A percentile compares a stretch with the other conserved stretches of the same genome.
phyloP scores from a whole-genome alignment of 2,888 invertebrate species.

The Dryadula phaetusa region DNA sequence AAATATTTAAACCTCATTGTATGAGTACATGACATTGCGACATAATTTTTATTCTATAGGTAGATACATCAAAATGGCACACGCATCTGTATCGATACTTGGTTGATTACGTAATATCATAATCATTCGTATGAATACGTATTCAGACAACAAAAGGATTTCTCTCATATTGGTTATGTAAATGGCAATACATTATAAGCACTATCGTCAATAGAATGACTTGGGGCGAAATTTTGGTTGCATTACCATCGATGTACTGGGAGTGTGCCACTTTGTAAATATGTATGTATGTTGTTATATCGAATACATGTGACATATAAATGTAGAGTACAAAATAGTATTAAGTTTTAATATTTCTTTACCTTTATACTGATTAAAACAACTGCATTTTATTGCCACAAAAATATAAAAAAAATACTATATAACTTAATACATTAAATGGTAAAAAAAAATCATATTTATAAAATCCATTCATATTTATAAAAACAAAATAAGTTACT shows the following conservation, averaged over 20 bases:
- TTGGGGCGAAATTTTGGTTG: conserved; percentile 60
- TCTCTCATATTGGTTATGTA: conserved; percentile 70
- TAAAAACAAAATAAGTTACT: neutral
- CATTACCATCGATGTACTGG: conserved; percentile 63
- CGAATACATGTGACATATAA: neutral
- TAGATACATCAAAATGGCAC: conserved; percentile 1
- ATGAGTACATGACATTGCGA: conserved; percentile 17
- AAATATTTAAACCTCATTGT: neutral
- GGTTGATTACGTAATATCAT: conserved; percentile 60
- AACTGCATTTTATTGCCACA: too few species aligned
- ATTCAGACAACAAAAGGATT: conserved; percentile 74
- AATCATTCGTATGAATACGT: conserved; percentile 64
- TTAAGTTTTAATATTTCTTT: neutral
- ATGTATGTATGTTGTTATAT: conserved; percentile 50
- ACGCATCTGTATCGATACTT: conserved; percentile 51
- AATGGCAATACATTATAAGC: conserved; percentile 59
- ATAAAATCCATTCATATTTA: neutral
- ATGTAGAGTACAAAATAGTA: neutral
- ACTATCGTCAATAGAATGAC: conserved; percentile 61
- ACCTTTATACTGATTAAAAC: too few species aligned
- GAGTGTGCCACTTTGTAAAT: conserved; percentile 55
- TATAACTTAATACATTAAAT: neutral
- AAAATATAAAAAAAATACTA: too few species aligned
- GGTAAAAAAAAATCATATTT: neutral
- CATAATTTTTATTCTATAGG: conserved; percentile 25